Conservation (phyloP, 1,140 invertebrate genomes). For the Neodiprion fabricii region DNA sequence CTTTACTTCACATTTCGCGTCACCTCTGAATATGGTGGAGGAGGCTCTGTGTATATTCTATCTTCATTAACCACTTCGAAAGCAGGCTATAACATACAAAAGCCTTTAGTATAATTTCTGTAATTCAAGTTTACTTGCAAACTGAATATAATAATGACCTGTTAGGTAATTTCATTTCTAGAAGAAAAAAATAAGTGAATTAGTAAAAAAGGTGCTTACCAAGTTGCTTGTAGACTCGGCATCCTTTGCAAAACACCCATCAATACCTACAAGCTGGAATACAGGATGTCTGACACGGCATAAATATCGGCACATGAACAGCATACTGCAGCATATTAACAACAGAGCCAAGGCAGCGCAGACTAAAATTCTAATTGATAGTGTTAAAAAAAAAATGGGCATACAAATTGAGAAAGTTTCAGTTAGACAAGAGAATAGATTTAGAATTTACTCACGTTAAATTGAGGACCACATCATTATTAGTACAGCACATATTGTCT, state of each 20-base stretch:
- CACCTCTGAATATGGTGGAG: not conserved
- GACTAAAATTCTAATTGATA: not conserved
- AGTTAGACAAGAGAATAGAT: not conserved
- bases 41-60: not conserved
- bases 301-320: not conserved
- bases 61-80: not conserved
- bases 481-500: constrained; percentile 27
- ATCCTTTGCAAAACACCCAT: not conserved
- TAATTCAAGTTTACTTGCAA: too few relatives aligned
- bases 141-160: too few relatives aligned
- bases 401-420: not conserved
- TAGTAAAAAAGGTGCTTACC: not conserved
- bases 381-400: not conserved
- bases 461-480: not conserved
- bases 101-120: too few relatives aligned
- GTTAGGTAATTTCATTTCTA: too few relatives aligned
- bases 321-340: not conserved
- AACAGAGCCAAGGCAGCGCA: not conserved
- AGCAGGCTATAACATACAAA: too few relatives aligned
- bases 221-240: not conserved
- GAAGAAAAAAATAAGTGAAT: too few relatives aligned
- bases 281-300: not conserved
- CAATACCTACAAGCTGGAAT: not conserved
- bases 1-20: not conserved
- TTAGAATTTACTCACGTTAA: not conserved